Percentiles rank a stretch among this genome's conserved stretches.
Conservation (phyloP, 2,113 vertebrate genomes). For the Psittacula cyanocephala region DNA sequence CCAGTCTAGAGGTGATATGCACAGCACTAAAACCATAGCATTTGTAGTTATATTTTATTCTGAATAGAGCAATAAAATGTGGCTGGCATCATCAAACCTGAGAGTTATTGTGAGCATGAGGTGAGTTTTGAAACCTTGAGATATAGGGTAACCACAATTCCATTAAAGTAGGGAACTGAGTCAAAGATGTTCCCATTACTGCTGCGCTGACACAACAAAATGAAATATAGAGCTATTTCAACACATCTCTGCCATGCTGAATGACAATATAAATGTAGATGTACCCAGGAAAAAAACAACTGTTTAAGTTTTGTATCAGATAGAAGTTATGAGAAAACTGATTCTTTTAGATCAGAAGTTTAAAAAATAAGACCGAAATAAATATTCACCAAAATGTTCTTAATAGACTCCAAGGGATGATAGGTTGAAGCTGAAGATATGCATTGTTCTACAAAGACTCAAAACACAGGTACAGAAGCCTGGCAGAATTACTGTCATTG, state of each 20-base stretch:
- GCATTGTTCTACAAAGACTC: not conserved
- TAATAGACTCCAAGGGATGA: not conserved
- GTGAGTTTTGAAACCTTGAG: conserved; percentile 68
- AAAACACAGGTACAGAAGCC: not conserved
- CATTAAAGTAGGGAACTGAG: conserved; percentile 61
- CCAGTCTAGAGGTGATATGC: conserved; percentile 57
- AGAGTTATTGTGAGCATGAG: conserved; percentile 69
- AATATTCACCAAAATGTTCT: conserved; percentile 3
- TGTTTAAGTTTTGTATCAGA: not conserved
- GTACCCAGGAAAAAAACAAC: conserved; percentile 29
- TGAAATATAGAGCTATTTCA: conserved; percentile 42
- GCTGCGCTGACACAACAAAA: conserved; percentile 36
- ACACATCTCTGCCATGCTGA: conserved; percentile 28
- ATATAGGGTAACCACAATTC: conserved; percentile 53
- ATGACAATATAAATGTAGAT: not conserved
- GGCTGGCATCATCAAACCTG: conserved; percentile 63
- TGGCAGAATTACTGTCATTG: not conserved
- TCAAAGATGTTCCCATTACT: conserved; percentile 56
- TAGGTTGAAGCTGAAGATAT: not conserved
- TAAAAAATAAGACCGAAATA: not conserved
- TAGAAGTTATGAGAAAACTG: not conserved
- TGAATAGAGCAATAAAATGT: conserved; percentile 70
- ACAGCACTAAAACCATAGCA: conserved; percentile 55
- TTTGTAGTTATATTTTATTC: conserved; percentile 69
- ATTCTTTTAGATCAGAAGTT: not conserved